phyloP scores from a whole-genome alignment of 2,888 invertebrate species.

The Chrysodeixis includens region DNA sequence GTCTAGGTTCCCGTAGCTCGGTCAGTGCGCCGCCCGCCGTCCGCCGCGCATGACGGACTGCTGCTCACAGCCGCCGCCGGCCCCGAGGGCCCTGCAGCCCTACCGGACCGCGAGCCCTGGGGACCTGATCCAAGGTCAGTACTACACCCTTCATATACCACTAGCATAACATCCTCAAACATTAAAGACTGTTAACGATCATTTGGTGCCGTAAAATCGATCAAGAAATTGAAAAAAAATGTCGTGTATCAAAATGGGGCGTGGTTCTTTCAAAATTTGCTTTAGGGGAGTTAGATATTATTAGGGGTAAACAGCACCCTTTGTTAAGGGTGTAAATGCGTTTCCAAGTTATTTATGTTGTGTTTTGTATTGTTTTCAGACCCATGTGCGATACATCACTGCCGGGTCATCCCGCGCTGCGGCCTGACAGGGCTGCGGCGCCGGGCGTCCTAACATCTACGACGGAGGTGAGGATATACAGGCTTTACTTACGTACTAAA shows the following conservation, averaged over 20 bases:
- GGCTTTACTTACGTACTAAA: no score
- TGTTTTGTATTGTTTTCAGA: neutral
- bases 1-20: neutral
- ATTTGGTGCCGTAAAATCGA: neutral
- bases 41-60: neutral
- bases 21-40: conserved; percentile 7
- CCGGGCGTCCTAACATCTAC: conserved; percentile 1
- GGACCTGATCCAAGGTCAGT: neutral
- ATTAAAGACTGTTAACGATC: neutral
- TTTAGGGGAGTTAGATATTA: no score
- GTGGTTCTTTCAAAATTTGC: neutral
- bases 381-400: no score
- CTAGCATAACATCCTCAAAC: no score
- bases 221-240: no score
- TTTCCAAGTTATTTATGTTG: no score
- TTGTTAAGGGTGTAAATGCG: no score
- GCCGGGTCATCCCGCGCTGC: conserved; percentile 1
- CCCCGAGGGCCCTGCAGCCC: neutral
- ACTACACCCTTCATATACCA: no score
- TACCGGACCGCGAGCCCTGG: neutral
- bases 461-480: neutral
- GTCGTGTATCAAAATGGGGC: neutral
- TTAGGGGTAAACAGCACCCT: no score
- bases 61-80: neutral
- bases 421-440: conserved; percentile 3